phyloP scores from a whole-genome alignment of 2,113 vertebrate genomes.

The Sapajus apella region DNA sequence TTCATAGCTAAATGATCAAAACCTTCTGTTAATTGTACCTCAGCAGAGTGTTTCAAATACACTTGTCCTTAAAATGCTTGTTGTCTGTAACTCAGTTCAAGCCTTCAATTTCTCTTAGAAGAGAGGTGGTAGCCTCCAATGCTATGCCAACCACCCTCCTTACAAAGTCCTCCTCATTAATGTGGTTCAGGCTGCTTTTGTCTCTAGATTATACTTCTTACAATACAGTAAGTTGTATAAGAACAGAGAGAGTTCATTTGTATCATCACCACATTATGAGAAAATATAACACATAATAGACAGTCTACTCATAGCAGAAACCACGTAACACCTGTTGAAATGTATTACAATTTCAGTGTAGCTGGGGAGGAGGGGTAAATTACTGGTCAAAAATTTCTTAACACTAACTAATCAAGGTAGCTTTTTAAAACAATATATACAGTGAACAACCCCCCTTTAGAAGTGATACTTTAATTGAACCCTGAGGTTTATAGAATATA shows the following conservation, averaged over 20 bases:
- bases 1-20: background rate
- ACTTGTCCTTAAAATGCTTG: rapidly evolving
- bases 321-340: background rate
- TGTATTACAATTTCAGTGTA: background rate
- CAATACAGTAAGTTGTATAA: background rate
- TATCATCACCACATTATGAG: background rate
- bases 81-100: background rate
- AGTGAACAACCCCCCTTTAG: background rate
- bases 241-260: background rate
- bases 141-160: background rate
- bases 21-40: background rate
- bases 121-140: background rate
- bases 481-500: background rate
- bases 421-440: background rate
- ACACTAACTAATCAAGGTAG: background rate
- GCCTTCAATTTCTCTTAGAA: background rate
- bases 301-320: background rate
- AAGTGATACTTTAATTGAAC: background rate
- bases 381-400: background rate
- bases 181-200: rapidly evolving
- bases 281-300: background rate
- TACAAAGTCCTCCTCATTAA: background rate
- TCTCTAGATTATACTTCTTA: background rate
- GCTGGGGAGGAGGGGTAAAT: background rate
- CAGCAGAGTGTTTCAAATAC: background rate